Evolutionary conservation across 2,113 vertebrate genomes (phyloP), one percentile per base, ranked within the genome.

Genomic region (Argyrosomus japonicus): DNA sequence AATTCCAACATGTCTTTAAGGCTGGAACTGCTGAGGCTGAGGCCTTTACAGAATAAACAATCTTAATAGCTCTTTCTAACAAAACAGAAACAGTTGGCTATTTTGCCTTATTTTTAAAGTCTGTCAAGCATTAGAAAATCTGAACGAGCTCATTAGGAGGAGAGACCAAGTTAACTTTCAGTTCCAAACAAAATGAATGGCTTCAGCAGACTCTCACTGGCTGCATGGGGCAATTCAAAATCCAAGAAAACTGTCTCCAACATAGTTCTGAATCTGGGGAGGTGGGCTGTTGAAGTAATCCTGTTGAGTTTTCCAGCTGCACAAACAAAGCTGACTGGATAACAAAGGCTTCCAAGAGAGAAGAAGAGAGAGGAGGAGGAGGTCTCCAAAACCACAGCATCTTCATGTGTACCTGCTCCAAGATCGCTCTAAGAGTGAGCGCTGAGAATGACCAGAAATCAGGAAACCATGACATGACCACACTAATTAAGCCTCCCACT

Each of bases 281-380:
- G 77, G 86, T 84, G 85, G 88, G 90, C 70, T 88, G 81, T 73
- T 84, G 75, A 83, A 86, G 89, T 89, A 87, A 90, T 92, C 77
- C 82, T 57, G 83, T 23, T 50, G 88, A 89, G 89, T 88, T 92
- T 86, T 93, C 88, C 95, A 95, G 94, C 94, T 95, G 95, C 94
- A 93, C 94, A 95, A 95, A 95, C 91, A 95, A 95, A 93, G 91
- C 87, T 79, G 75, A 63, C 50, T 80, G 82, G 63, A 88, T 87
- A 91, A 95, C 92, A 95, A 95, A 93, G 90, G 73, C 82, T 77
- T 86, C 85, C 90, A 82, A 81, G 72, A 83, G 83, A 58, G 83
- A 80, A 58, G 74, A 77, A 80, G 81, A 86, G 60, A 81, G 87
- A 53, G 25, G 61, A 81, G 64, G 47, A 83, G 68, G 77, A 18